phyloP scores from a whole-genome alignment of 2,888 invertebrate species.

The Morpho achilles region DNA sequence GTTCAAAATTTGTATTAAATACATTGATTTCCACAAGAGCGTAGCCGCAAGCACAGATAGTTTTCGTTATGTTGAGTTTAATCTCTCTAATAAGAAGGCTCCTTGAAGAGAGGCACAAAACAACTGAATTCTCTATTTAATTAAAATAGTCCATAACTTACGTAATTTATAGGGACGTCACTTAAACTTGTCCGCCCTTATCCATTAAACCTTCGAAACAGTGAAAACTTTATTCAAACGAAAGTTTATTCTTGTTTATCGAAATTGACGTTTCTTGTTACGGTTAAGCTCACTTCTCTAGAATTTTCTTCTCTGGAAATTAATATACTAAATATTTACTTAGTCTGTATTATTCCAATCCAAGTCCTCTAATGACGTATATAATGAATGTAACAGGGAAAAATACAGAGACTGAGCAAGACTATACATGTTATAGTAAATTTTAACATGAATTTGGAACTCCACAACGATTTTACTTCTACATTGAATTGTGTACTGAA shows the following conservation, averaged over 20 bases:
- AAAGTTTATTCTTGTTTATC: conserved; percentile 41
- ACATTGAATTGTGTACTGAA: no score
- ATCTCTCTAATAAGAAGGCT: not conserved
- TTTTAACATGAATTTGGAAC: no score
- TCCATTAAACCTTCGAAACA: conserved; percentile 66
- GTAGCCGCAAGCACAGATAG: no score
- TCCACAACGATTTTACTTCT: no score
- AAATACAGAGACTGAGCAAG: no score
- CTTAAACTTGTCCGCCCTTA: conserved; percentile 70
- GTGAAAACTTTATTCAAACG: conserved; percentile 49
- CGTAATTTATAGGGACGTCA: conserved; percentile 71
- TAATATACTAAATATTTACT: not conserved
- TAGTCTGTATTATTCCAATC: no score
- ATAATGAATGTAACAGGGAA: no score
- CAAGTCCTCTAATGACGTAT: no score
- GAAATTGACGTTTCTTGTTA: conserved; percentile 38
- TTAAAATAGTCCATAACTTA: conserved; percentile 62
- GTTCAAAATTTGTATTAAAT: no score
- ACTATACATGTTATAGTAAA: no score
- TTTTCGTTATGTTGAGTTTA: no score
- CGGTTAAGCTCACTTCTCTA: conserved; percentile 18
- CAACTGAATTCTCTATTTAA: conserved; percentile 57
- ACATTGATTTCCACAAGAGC: no score
- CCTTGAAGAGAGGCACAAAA: conserved; percentile 19
- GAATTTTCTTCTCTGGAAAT: not conserved